Base-by-base conservation (phyloP, 2,888 invertebrate species). In the Ormyrus pomaceus region DNA sequence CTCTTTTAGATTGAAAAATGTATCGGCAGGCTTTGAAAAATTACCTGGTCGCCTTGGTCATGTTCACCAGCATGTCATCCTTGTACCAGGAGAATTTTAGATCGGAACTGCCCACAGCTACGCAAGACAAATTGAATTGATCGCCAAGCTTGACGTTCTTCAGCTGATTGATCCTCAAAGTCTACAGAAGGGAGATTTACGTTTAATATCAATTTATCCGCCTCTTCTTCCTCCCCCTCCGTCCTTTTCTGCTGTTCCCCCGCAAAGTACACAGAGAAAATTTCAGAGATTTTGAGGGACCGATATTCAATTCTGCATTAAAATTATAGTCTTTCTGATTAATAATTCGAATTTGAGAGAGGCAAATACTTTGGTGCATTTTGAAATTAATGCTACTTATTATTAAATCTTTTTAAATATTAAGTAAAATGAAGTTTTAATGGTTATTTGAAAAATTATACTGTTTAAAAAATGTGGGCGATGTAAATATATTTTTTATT, bases 81-180 rank as follows among this genome's bases (percentile, higher is more conserved):
- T 96, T 96, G 92, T 94, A 96, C 96, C 96, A 96, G 51, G 93
- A 93, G 89, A 96, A 96, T 76, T 92, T 93, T 87, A 95, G 95
- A 83, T 93, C 92, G 0, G 95, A 93, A 64, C 96, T 95, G 72
- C 96, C 96, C 87, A 95, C 94, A 45, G 96, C 95, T 84, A 94
- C 93, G 87, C 96, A 96, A 72, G 95, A 95, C 83, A 96, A 91
- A 85, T 95, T 94, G 86, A 96, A 95, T 89, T 95, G 95, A 71
- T 95, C 95, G 5, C 94, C 94, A 87, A 95, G 94, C 89, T 76
- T 89, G 87, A 65, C 86, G 87, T 46, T 87, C 89, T 88, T 89
- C 59, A 86, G 83, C 64, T 87, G 87, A 86, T 88, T 87, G 66
- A 91, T 82, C 82, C 86, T 87, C 19, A 91, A 86, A 83, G 85